Conservation (phyloP, 1,140 invertebrate species). For the Dinoponera quadriceps region DNA sequence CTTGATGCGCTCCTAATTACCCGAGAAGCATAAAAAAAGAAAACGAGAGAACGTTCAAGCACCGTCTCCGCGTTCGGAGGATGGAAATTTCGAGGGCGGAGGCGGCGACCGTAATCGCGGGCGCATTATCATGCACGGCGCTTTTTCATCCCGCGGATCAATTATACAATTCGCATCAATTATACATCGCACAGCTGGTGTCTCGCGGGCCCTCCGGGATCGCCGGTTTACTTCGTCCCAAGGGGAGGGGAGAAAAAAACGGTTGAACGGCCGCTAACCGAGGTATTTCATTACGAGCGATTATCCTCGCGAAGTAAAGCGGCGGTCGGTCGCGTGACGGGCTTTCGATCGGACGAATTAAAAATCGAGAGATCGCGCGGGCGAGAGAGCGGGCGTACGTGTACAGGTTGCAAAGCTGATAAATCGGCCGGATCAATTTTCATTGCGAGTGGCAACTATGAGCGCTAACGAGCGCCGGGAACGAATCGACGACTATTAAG, state of each 20-base stretch:
- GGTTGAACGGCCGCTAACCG: too few species aligned
- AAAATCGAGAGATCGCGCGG: not conserved
- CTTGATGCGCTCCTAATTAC: conserved; percentile 51
- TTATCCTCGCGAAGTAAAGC: too few species aligned
- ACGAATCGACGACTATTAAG: conserved; percentile 45
- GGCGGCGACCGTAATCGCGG: not conserved
- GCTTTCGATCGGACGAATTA: not conserved
- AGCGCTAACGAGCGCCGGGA: conserved; percentile 43
- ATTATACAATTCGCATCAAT: conserved; percentile 9
- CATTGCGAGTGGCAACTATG: conserved; percentile 14
- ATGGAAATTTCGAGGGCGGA: conserved; percentile 34
- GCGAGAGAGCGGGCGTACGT: not conserved
- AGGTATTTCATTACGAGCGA: too few species aligned
- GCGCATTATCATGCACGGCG: conserved; percentile 6
- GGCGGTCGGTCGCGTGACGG: not conserved
- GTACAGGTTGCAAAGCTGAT: conserved; percentile 21
- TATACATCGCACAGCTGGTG: not conserved
- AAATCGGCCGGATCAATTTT: conserved; percentile 40
- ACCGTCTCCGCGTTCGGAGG: not conserved
- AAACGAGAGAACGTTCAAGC: not conserved
- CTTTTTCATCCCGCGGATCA: not conserved
- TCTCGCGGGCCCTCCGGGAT: not conserved
- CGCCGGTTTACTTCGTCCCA: too few species aligned
- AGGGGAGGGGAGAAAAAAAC: too few species aligned
- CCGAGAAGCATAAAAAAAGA: conserved; percentile 26